Conservation (phyloP, 92 coral and sea anemone species). For the Zoanthus sociatus region DNA sequence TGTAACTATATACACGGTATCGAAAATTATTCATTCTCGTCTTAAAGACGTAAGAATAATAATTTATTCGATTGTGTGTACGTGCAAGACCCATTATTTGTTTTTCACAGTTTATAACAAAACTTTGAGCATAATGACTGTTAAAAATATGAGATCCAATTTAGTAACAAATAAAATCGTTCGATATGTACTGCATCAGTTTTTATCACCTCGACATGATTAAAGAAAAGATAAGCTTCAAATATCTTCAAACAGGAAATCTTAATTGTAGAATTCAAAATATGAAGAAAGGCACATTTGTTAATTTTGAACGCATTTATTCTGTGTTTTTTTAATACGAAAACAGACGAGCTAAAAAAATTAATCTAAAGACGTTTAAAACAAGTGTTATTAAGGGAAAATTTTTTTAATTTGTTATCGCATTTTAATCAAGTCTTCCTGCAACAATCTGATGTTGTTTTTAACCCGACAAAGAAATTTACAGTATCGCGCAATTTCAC, state of each 20-base stretch:
- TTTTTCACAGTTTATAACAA: not conserved
- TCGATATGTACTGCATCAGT: not conserved
- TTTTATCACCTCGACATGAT: slow-evolving; percentile 5
- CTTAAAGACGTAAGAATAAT: not conserved
- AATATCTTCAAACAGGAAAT: slow-evolving; percentile 4
- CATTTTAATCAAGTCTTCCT: slow-evolving; percentile 33
- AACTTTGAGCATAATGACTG: slow-evolving; percentile 15
- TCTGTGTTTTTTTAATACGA: not conserved
- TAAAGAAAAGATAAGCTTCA: not conserved
- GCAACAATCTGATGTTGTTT: slow-evolving; percentile 42
- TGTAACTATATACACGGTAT: not conserved
- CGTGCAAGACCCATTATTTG: slow-evolving; percentile 1
- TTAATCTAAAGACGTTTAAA: not conserved
- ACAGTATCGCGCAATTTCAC: slow-evolving; percentile 16
- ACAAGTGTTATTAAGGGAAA: not conserved
- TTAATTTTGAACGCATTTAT: not conserved
- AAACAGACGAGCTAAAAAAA: not conserved
- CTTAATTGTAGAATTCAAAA: slow-evolving; percentile 12
- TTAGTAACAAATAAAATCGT: not conserved
- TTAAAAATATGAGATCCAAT: slow-evolving; percentile 12
- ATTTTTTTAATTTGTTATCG: slow-evolving; percentile 45
- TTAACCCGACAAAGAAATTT: slow-evolving; percentile 51
- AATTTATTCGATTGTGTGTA: slow-evolving; percentile 13
- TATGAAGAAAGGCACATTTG: not conserved
- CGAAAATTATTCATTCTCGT: not conserved